phyloP scores from a whole-genome alignment of 2,113 vertebrate genomes.

The Geococcyx californianus region DNA sequence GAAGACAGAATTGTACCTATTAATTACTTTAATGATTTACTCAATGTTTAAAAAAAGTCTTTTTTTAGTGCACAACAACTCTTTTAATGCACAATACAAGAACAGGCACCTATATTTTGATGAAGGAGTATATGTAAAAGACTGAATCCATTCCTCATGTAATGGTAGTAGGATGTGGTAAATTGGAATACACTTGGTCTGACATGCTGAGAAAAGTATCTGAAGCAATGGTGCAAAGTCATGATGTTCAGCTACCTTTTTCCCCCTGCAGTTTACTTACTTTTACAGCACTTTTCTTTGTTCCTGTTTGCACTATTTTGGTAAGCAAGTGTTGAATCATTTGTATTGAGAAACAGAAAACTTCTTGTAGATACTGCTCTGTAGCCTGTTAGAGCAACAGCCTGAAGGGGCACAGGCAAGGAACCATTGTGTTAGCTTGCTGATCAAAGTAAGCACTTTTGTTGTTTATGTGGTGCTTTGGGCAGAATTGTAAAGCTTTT shows the following conservation, averaged over 20 bases:
- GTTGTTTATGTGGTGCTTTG: constrained; percentile 15
- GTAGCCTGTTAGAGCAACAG: not conserved
- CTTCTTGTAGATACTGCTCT: not conserved
- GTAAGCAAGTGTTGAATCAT: not conserved
- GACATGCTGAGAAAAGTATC: not conserved
- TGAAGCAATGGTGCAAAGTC: not conserved
- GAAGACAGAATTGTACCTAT: not conserved
- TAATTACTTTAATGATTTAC: not conserved
- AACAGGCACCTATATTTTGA: not conserved
- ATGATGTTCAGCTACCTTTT: not conserved
- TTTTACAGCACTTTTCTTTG: constrained; percentile 36
- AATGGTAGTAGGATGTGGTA: not conserved
- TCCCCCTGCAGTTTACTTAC: not conserved
- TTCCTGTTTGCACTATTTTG: constrained; percentile 63
- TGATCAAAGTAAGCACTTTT: constrained; percentile 21
- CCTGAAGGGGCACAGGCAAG: not conserved
- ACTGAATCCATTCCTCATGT: not conserved
- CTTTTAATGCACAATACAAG: not conserved
- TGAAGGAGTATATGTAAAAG: constrained; percentile 2
- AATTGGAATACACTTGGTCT: not conserved
- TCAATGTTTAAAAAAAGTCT: not conserved
- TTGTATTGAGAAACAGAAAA: not conserved
- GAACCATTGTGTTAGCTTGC: not conserved
- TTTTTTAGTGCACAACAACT: not conserved
- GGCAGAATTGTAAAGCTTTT: not conserved